Evolutionary conservation across 2,797 vertebrate genomes (phyloP).

Genomic region (Cirrhinus mrigala): DNA sequence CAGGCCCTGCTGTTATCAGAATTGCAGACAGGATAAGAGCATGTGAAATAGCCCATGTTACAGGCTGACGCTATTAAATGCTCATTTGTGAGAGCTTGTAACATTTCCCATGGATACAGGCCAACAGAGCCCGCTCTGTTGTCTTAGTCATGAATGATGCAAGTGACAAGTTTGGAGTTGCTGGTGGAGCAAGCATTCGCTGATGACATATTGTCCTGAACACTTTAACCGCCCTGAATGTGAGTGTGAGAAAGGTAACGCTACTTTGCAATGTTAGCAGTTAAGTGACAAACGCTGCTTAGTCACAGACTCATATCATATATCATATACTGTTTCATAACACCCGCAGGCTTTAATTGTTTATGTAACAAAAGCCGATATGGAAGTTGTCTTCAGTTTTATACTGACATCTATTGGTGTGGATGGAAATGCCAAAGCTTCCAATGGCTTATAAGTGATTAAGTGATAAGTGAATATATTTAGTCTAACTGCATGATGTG

Average conservation of each 20-base stretch:
- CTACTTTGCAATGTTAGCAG: neutral
- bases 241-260: neutral
- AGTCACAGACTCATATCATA: neutral
- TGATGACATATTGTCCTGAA: conserved; percentile 14
- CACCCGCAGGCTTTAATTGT: neutral
- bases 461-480: too few species aligned
- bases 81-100: neutral
- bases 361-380: neutral
- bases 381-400: neutral
- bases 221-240: neutral
- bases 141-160: neutral
- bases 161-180: conserved; percentile 39
- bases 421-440: neutral
- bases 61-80: neutral
- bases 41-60: neutral
- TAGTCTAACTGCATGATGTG: neutral
- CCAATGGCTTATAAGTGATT: too few species aligned
- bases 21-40: neutral
- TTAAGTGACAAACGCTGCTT: neutral
- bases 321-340: neutral
- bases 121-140: neutral
- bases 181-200: neutral
- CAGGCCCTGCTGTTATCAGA: neutral
- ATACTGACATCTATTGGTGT: neutral
- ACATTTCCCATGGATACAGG: conserved; percentile 37